phyloP scores from a whole-genome alignment of 2,888 invertebrate genomes.

The Rhingia campestris region DNA sequence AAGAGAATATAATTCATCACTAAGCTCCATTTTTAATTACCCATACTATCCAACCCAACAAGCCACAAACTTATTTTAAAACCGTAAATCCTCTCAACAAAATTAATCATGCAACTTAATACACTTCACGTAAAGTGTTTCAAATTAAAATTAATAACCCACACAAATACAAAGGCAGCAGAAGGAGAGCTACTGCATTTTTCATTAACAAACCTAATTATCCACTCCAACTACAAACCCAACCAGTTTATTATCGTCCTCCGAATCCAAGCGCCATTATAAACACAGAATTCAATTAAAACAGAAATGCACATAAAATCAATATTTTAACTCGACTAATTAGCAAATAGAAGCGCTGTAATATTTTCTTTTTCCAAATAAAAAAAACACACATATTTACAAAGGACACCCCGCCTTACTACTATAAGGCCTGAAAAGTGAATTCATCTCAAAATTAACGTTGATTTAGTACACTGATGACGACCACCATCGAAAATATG shows the following conservation, averaged over 20 bases:
- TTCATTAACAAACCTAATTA: conserved; percentile 3
- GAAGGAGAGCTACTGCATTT: background rate
- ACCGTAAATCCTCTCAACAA: too few relatives aligned
- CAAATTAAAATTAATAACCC: background rate
- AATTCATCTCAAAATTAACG: conserved; percentile 14
- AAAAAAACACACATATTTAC: background rate
- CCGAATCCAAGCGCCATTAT: background rate
- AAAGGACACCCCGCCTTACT: too few relatives aligned
- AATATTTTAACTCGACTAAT: conserved; percentile 32
- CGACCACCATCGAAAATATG: conserved; percentile 8
- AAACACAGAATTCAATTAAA: conserved; percentile 16
- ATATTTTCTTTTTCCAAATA: too few relatives aligned
- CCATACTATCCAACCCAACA: too few relatives aligned
- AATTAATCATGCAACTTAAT: background rate
- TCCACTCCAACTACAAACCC: background rate
- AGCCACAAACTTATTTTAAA: too few relatives aligned
- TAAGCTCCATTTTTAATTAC: too few relatives aligned
- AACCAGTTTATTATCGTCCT: background rate
- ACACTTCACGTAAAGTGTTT: background rate
- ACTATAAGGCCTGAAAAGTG: conserved; percentile 1
- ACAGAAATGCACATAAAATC: conserved; percentile 12
- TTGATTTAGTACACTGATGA: background rate
- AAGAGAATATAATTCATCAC: too few relatives aligned
- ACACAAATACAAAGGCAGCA: background rate
- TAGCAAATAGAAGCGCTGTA: conserved; percentile 7